Conservation (phyloP, 2,113 vertebrate species). For the Archilochus colubris region DNA sequence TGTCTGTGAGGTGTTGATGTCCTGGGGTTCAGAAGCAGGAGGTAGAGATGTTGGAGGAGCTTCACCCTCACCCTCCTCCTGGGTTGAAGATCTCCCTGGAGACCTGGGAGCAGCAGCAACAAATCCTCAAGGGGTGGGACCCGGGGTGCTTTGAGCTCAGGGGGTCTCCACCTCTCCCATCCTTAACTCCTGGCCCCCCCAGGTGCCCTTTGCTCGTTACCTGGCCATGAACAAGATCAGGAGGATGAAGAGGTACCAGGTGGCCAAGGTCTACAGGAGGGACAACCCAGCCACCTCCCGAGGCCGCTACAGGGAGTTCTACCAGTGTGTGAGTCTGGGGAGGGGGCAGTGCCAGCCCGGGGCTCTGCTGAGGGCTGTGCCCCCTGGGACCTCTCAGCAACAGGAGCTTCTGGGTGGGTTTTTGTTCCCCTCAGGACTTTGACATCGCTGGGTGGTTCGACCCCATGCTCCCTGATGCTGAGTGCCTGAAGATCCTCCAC, state of each 20-base stretch:
- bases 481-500: slow-evolving; percentile 90
- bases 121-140: background rate
- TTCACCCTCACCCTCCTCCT: no score
- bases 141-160: accelerated
- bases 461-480: slow-evolving; percentile 94
- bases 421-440: slow-evolving; percentile 82
- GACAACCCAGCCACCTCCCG: slow-evolving; percentile 92
- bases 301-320: slow-evolving; percentile 94
- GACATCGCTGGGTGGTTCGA: slow-evolving; percentile 95
- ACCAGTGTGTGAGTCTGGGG: slow-evolving; percentile 90
- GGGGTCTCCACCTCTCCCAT: background rate
- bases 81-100: background rate
- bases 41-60: background rate
- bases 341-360: no score
- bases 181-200: slow-evolving; percentile 76
- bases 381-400: no score
- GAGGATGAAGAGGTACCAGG: slow-evolving; percentile 94
- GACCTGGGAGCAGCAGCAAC: accelerated
- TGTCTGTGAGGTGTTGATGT: accelerated
- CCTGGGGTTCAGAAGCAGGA: background rate
- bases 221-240: slow-evolving; percentile 95
- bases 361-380: no score
- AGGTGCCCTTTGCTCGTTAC: slow-evolving; percentile 97
- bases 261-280: slow-evolving; percentile 94
- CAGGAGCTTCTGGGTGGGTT: background rate